These are phyloP conservation scores for Phainopepla nitens DNA, from an alignment of 2,113 vertebrate genomes.

Conservation along the genomic window DNA sequence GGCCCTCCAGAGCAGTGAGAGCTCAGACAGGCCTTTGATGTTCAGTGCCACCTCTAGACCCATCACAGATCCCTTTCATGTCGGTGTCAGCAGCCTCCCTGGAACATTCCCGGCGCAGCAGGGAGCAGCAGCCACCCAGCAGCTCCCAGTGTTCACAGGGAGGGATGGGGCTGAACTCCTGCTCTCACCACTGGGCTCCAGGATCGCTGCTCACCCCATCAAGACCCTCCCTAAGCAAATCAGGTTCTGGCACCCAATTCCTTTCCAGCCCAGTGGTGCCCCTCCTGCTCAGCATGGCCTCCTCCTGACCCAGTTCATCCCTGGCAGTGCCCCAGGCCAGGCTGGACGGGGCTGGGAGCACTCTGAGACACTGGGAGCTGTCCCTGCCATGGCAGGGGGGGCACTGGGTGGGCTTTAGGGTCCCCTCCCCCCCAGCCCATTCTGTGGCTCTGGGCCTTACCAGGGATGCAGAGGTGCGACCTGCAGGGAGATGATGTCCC, in stretches of 20 bases:
- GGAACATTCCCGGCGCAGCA: background rate
- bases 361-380: background rate
- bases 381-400: background rate
- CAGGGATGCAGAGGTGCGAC: slow-evolving; percentile 96
- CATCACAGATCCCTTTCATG: background rate
- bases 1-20: background rate
- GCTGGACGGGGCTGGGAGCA: background rate
- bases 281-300: background rate
- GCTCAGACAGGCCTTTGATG: background rate
- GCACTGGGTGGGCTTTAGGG: accelerated
- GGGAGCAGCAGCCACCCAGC: background rate
- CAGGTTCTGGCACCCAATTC: background rate
- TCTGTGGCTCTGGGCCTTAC: slow-evolving; percentile 59
- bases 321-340: background rate
- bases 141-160: background rate
- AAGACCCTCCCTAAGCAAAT: background rate
- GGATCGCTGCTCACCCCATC: background rate
- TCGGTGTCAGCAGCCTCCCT: background rate
- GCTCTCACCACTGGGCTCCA: background rate
- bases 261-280: background rate
- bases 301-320: background rate
- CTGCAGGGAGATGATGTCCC: slow-evolving; percentile 98
- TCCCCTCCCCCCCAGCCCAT: background rate
- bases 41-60: background rate
- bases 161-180: background rate